Percentiles rank a stretch among this genome's conserved stretches.
phyloP scores from a whole-genome alignment of 2,888 invertebrate species.

The Rhorus exstirpatorius region DNA sequence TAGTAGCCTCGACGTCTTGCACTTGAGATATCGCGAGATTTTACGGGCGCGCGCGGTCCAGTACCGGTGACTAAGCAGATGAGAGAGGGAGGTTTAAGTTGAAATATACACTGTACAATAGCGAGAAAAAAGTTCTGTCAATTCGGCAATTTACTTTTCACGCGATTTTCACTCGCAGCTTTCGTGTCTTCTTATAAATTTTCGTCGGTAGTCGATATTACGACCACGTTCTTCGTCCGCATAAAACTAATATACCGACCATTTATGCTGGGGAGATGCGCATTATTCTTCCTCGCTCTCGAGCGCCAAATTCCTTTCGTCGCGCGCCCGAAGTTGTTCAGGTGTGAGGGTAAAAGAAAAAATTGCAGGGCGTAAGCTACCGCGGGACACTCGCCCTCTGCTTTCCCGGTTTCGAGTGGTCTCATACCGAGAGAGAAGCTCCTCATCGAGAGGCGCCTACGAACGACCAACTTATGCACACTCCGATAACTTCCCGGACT shows the following conservation, averaged over 20 bases:
- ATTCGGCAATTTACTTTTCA: slow-evolving; percentile 76
- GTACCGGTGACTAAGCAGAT: slow-evolving; percentile 12
- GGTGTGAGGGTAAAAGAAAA: slow-evolving; percentile 26
- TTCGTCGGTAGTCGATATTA: slow-evolving; percentile 37
- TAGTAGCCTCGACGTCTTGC: slow-evolving; percentile 8
- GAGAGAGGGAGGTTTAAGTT: slow-evolving; percentile 51
- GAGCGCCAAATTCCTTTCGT: slow-evolving; percentile 31
- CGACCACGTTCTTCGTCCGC: not conserved
- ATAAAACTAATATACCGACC: slow-evolving; percentile 2
- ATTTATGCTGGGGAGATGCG: not conserved
- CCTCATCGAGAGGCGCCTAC: slow-evolving; percentile 70
- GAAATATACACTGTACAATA: slow-evolving; percentile 25
- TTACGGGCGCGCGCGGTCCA: slow-evolving; percentile 35
- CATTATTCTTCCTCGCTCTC: slow-evolving; percentile 25
- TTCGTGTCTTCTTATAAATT: not conserved
- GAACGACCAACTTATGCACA: slow-evolving; percentile 74
- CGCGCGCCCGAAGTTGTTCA: slow-evolving; percentile 38
- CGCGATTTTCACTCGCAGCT: slow-evolving; percentile 69
- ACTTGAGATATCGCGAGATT: slow-evolving; percentile 42
- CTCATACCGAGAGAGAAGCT: slow-evolving; percentile 66
- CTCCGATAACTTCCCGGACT: slow-evolving; percentile 76
- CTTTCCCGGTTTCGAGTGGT: slow-evolving; percentile 46
- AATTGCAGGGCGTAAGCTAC: slow-evolving; percentile 34
- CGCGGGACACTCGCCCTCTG: slow-evolving; percentile 3
- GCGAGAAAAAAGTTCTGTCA: slow-evolving; percentile 55